Evolutionary conservation across 2,888 invertebrate species (phyloP).

Genomic region (Caenorhabditis uteleia): DNA sequence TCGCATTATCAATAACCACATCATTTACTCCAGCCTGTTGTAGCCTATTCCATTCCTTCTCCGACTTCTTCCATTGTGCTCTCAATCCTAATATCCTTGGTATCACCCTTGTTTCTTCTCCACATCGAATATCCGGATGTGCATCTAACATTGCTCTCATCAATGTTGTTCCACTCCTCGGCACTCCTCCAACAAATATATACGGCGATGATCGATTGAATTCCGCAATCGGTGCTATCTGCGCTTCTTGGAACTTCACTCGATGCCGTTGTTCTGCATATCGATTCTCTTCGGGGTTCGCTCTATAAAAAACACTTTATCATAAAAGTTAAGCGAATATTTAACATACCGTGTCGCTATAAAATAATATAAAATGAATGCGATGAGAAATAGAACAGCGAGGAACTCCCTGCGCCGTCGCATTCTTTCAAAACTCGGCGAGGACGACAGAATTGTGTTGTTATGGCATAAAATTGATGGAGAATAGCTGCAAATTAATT

Average conservation of each 20-base stretch:
- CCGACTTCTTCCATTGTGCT: slow-evolving; percentile 91
- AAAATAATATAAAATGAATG: slow-evolving; percentile 29
- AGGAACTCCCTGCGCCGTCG: slow-evolving; percentile 21
- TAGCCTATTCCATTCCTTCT: slow-evolving; percentile 80
- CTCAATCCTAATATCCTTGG: slow-evolving; percentile 90
- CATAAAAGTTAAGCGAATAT: no score
- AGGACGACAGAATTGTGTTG: no score
- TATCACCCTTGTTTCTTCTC: slow-evolving; percentile 81
- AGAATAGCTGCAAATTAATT: no score
- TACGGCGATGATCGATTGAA: slow-evolving; percentile 34
- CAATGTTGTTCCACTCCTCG: slow-evolving; percentile 93
- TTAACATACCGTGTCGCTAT: no score
- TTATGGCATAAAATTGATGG: no score
- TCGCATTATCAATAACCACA: slow-evolving; percentile 90
- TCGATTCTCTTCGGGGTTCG: no score
- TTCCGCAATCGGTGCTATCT: slow-evolving; percentile 9
- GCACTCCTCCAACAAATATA: slow-evolving; percentile 50
- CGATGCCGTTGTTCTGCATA: not conserved
- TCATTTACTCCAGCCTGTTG: slow-evolving; percentile 92
- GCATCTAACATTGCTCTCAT: slow-evolving; percentile 98
- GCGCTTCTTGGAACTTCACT: slow-evolving; percentile 8
- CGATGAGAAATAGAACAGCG: slow-evolving; percentile 26
- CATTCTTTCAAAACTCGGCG: slow-evolving; percentile 10
- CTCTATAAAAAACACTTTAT: no score
- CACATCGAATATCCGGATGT: slow-evolving; percentile 84